Base-by-base conservation (phyloP, 2,113 vertebrate species). In the Lipophrys pholis region DNA sequence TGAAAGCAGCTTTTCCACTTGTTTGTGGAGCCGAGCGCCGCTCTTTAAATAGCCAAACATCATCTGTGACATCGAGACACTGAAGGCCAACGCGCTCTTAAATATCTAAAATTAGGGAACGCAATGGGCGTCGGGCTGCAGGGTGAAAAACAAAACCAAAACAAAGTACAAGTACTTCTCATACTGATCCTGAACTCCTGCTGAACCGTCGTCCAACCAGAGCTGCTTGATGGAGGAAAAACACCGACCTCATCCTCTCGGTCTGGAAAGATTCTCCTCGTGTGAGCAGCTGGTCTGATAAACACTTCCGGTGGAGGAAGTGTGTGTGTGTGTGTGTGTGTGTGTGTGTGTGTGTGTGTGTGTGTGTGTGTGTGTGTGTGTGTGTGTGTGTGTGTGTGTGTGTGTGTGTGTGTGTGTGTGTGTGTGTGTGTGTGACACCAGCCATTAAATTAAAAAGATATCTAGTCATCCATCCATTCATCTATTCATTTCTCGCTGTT, bases 1-100 rank as follows among this genome's bases (percentile, higher is more conserved):
- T 83, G 80, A 83, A 83, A 83, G 70, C 76, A 60, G 76, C 77
- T 86, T 80, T 82, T 77, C 65, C 69, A 82, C 83, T 61, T 57
- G 83, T 76, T 76, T 65, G 8, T 6, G 79, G 50, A 63, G 66
- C 69, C 15, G 46, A 11, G 69, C 72, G 57, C 48, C 10, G 70
- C 67, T 76, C 84, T 81, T 45, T 79, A 83, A 87, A 87, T 87
- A 73, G 51, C 84, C 74, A 50, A 81, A 74, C 69, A 59, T 82
- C 79, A 69, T 82, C 51, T 66, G 72, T 82, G 83, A 80, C 79
- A 79, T 77, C 51, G 42, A 74, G 73, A 83, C 61, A 78, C 72
- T 30, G 16, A 76, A 8, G 72, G 75, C 67, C 65, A 66, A 61
- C 46, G 7, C 21, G 10, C 57, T 35, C 67, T 81, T 75, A 76